Evolutionary conservation across 2,888 invertebrate genomes (phyloP).

Genomic region (Ptilodon capucinus): DNA sequence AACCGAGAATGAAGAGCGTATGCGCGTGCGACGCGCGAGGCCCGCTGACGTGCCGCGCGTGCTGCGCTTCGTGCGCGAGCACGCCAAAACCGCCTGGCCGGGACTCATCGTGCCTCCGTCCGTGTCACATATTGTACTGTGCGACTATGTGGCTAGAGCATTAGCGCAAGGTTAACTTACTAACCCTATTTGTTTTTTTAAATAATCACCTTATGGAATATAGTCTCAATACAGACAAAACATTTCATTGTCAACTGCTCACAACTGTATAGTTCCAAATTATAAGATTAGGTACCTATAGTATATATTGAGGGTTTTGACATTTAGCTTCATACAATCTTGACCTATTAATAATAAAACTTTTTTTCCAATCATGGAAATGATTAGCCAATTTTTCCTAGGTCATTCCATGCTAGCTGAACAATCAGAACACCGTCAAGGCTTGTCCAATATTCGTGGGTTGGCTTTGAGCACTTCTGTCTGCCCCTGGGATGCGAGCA

Average conservation of each 20-base stretch:
- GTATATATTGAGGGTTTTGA: too few species aligned
- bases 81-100: conserved; percentile 59
- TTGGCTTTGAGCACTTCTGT: conserved; percentile 57
- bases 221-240: too few species aligned
- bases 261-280: too few species aligned
- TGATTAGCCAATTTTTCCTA: conserved; percentile 20
- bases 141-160: conserved; percentile 64
- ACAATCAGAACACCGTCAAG: conserved; percentile 55
- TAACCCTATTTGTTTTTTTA: too few species aligned
- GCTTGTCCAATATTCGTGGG: conserved; percentile 60
- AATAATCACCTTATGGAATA: too few species aligned
- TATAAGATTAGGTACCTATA: too few species aligned
- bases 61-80: conserved; percentile 63
- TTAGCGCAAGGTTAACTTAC: conserved; percentile 61
- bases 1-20: conserved; percentile 51
- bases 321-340: too few species aligned
- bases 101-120: conserved; percentile 41
- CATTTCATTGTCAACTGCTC: too few species aligned
- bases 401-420: conserved; percentile 76
- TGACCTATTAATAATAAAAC: too few species aligned
- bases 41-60: conserved; percentile 65
- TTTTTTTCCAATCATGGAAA: too few species aligned
- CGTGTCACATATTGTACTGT: conserved; percentile 50
- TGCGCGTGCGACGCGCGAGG: conserved; percentile 68
- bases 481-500: conserved; percentile 68